phyloP scores from a whole-genome alignment of 2,113 vertebrate genomes.

The Sceloporus undulatus region DNA sequence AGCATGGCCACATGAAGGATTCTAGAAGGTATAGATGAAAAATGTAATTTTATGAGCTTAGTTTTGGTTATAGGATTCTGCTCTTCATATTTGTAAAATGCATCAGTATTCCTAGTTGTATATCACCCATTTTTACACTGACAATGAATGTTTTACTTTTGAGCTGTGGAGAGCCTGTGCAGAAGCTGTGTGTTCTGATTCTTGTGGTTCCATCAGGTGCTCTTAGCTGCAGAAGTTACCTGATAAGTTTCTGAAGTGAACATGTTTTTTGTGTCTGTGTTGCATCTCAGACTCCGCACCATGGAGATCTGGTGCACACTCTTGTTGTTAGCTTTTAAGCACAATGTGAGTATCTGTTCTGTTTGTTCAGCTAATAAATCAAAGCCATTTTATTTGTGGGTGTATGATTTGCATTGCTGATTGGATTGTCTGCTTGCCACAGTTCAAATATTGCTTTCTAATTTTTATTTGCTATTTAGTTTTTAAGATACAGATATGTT shows the following conservation, averaged over 20 bases:
- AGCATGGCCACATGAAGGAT: no score
- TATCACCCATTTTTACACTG: not conserved
- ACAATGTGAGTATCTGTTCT: not conserved
- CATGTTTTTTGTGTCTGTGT: not conserved
- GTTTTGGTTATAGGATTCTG: not conserved
- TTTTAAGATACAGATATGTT: not conserved
- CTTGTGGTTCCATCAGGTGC: not conserved
- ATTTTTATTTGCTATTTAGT: not conserved
- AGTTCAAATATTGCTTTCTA: not conserved
- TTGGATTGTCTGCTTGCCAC: no score
- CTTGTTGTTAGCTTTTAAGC: not conserved
- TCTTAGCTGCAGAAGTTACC: not conserved
- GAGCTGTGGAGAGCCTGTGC: not conserved
- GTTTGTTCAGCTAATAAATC: not conserved
- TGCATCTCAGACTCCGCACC: not conserved
- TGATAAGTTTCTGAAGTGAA: not conserved
- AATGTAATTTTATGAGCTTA: no score
- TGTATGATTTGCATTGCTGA: no score
- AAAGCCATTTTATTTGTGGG: not conserved
- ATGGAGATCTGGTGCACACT: not conserved
- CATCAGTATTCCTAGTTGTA: not conserved
- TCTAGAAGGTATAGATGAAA: no score
- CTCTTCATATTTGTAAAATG: not conserved
- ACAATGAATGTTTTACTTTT: not conserved
- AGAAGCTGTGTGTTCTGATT: not conserved